Evolutionary conservation across 1,140 invertebrate genomes (phyloP).

Genomic region (Musca vetustissima): DNA sequence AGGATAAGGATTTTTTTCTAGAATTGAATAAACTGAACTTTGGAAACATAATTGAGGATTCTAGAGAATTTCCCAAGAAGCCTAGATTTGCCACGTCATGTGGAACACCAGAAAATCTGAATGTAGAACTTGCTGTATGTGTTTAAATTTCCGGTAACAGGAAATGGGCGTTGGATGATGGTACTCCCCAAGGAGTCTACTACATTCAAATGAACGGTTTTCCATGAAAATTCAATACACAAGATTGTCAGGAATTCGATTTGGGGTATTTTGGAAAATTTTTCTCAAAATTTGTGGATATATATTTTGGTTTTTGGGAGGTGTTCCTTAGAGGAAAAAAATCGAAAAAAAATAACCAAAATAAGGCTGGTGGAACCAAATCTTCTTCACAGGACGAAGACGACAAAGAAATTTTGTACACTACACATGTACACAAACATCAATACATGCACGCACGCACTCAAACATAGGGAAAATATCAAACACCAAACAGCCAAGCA

Average conservation of each 20-base stretch:
- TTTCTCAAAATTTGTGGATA: background rate
- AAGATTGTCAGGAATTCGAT: no score
- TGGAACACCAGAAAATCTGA: background rate
- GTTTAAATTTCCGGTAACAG: conserved; percentile 15
- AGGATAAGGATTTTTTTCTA: no score
- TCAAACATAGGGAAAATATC: conserved; percentile 14
- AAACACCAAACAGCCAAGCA: no score
- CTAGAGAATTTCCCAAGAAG: no score
- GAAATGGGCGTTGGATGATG: conserved; percentile 23
- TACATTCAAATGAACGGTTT: background rate
- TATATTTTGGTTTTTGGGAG: conserved; percentile 1
- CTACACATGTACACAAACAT: background rate
- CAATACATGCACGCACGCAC: background rate
- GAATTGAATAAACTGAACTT: no score
- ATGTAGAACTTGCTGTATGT: background rate
- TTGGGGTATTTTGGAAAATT: no score
- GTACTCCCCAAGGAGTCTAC: conserved; percentile 21
- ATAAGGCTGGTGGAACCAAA: conserved; percentile 1
- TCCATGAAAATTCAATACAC: no score
- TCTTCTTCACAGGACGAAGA: conserved; percentile 9
- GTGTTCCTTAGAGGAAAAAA: background rate
- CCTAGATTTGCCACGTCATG: no score
- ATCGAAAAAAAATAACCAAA: background rate
- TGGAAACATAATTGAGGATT: no score
- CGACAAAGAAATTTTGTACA: conserved; percentile 20